Conservation (phyloP, 1,140 invertebrate genomes). For the Hydropsyche tenuis region DNA sequence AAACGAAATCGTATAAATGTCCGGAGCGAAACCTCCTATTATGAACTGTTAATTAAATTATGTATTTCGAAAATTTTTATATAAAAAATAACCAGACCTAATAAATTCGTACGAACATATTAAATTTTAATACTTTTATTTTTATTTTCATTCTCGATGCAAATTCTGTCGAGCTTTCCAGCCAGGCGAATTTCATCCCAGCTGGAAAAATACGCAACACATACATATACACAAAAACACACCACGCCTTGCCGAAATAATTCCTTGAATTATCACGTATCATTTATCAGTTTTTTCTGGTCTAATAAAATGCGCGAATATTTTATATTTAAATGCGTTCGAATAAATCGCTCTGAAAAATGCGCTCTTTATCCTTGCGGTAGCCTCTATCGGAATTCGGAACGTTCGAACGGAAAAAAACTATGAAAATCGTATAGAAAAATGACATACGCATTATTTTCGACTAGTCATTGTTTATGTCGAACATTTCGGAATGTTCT, state of each 20-base stretch:
- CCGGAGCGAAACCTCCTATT: too few species aligned
- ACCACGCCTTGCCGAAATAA: constrained; percentile 12
- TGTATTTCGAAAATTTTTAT: too few species aligned
- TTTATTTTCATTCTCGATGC: too few species aligned
- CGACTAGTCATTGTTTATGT: constrained; percentile 10
- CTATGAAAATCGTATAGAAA: neutral
- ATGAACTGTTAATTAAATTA: too few species aligned
- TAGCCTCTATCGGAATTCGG: neutral
- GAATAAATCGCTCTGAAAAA: constrained; percentile 11
- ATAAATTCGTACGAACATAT: too few species aligned
- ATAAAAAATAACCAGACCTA: too few species aligned
- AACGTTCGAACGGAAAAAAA: neutral
- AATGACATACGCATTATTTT: neutral
- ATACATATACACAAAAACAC: neutral
- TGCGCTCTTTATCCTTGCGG: neutral
- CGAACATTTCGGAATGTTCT: neutral
- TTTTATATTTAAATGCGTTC: constrained; percentile 15
- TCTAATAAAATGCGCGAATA: constrained; percentile 19
- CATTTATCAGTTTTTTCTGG: constrained; percentile 11
- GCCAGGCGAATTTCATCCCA: neutral
- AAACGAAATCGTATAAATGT: too few species aligned
- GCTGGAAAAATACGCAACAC: neutral
- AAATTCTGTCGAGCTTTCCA: neutral
- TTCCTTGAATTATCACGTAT: constrained; percentile 32
- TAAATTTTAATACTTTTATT: too few species aligned